Percentiles rank a stretch among this genome's conserved stretches.
Evolutionary conservation across 1,140 invertebrate species (phyloP).

Genomic region (Temnothorax nylanderi): DNA sequence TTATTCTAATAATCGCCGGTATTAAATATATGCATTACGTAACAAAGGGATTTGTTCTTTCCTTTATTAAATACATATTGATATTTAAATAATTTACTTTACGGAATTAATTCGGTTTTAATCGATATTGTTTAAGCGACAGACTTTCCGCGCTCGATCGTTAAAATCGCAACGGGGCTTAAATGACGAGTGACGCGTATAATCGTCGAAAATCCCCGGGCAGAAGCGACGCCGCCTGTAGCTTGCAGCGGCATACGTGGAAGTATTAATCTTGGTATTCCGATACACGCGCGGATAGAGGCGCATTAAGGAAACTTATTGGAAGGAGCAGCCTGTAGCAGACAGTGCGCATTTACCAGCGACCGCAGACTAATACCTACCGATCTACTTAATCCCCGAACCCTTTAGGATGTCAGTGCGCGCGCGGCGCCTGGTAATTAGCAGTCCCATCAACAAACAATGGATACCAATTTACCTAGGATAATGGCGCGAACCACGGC

Average conservation of each 20-base stretch:
- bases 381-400: slow-evolving; percentile 75
- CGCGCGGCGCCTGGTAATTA: slow-evolving; percentile 74
- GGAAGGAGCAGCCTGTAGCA: slow-evolving; percentile 66
- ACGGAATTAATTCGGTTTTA: slow-evolving; percentile 14
- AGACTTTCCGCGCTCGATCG: slow-evolving; percentile 25
- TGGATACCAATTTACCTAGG: slow-evolving; percentile 76
- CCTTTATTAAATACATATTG: not conserved
- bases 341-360: slow-evolving; percentile 71
- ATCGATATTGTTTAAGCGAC: slow-evolving; percentile 20
- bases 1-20: not conserved
- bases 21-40: not conserved
- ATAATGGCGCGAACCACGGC: slow-evolving; percentile 66
- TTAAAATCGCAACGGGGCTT: slow-evolving; percentile 43
- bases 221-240: slow-evolving; percentile 23
- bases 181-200: slow-evolving; percentile 53
- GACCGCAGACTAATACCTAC: slow-evolving; percentile 74
- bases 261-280: slow-evolving; percentile 63
- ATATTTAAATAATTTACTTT: slow-evolving; percentile 18
- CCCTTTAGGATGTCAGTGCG: slow-evolving; percentile 73
- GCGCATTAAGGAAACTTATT: slow-evolving; percentile 75
- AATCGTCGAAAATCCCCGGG: slow-evolving; percentile 51
- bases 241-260: slow-evolving; percentile 26
- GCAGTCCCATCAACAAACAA: slow-evolving; percentile 75
- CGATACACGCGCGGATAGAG: slow-evolving; percentile 62
- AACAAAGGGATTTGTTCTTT: not conserved